Base-by-base conservation (phyloP, 2,797 vertebrate species). In the Prionace glauca region DNA sequence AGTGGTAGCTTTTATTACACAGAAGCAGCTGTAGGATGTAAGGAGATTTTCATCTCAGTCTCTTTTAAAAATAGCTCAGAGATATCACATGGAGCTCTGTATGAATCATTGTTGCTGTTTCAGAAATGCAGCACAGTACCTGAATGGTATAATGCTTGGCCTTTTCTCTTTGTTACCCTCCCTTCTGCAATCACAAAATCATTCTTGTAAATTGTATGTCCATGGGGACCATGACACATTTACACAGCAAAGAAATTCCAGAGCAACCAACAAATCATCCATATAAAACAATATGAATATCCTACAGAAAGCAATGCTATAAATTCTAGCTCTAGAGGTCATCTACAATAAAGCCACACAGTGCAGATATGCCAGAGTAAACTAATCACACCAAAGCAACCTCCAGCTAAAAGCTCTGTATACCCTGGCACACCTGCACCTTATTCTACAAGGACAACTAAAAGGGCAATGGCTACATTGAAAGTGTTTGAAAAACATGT, bases 111-210 rank as follows among this genome's bases (percentile, higher is more conserved):
- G 56, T 81, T 86, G 12, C 41, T 5, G 32, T 84, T 84, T 88
- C 24, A 56, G 86, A 88, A 45, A 92, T 65, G 62, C 26, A 69
- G 56, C 32, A 26, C 95, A 77, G 74, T 96, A 96, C 97, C 97
- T 97, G 97, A 97, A 97, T 0, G 96, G 96, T 69, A 97, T 95
- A 77, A 45, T 29, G 62, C 96, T 96, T 87, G 96, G 95, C 0
- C 96, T 97, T 96, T 96, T 97, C 95, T 97, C 97, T 96, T 96
- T 97, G 67, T 96, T 97, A n/a, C 95, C 95, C 41, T 97, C 97
- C 96, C 96, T 95, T 96, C 97, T 97, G 97, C 96, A 97, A 97
- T 96, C 94, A 96, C 86, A 97, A 96, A 84, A 96, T 67, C 29
- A 0, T 2, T 72, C 91, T 9, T 0, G 74, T 96, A 56, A 95